phyloP scores from a whole-genome alignment of 2,113 vertebrate genomes.

The Chrysemys picta region DNA sequence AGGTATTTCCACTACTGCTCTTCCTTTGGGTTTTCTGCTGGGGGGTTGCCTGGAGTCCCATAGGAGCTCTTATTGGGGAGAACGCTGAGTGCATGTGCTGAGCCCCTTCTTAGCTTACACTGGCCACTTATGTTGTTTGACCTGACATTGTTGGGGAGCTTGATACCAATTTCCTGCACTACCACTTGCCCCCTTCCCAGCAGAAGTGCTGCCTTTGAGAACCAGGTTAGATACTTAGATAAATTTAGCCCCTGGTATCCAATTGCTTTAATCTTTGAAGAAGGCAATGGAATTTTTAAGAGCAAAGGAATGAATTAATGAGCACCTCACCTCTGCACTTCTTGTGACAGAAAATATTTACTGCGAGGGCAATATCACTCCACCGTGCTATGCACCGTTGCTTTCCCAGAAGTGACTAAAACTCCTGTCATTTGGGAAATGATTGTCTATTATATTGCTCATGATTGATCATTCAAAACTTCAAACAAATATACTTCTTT shows the following conservation, averaged over 20 bases:
- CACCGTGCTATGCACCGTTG: accelerated
- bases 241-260: background rate
- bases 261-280: background rate
- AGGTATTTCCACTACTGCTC: background rate
- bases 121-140: background rate
- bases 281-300: background rate
- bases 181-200: accelerated
- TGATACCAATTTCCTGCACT: background rate
- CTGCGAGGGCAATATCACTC: background rate
- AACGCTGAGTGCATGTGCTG: background rate
- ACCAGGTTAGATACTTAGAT: background rate
- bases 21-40: background rate
- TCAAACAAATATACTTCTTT: background rate
- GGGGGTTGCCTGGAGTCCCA: background rate
- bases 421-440: background rate
- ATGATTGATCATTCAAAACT: background rate
- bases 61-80: background rate
- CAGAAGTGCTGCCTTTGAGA: background rate
- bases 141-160: background rate
- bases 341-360: background rate
- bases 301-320: background rate
- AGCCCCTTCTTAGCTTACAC: background rate
- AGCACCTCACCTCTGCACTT: background rate
- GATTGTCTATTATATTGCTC: background rate
- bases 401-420: background rate